A percentile compares a stretch with the other conserved stretches of the same genome.
These are phyloP conservation scores for Archocentrus centrarchus DNA, from an alignment of 2,113 vertebrate species.

Conservation along the genomic window DNA sequence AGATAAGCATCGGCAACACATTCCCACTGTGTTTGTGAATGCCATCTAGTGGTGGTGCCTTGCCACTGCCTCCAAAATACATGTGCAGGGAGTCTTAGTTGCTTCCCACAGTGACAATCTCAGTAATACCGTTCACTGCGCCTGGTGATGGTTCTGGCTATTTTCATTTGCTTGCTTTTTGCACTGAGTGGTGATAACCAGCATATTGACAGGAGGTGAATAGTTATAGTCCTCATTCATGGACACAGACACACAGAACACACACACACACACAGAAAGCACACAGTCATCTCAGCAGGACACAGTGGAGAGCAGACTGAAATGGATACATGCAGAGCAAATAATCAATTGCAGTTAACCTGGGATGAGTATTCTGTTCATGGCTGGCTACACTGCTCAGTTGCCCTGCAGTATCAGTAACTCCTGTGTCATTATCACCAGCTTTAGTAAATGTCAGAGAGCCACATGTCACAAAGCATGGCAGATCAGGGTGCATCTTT, in stretches of 20 bases:
- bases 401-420: slow-evolving; percentile 53
- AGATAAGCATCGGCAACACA: slow-evolving; percentile 59
- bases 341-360: slow-evolving; percentile 78
- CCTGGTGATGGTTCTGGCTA: slow-evolving; percentile 32
- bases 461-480: slow-evolving; percentile 40
- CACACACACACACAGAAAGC: background rate
- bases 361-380: slow-evolving; percentile 69
- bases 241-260: slow-evolving; percentile 1
- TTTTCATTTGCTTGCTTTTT: slow-evolving; percentile 50
- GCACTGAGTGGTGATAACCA: slow-evolving; percentile 39
- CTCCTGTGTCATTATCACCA: slow-evolving; percentile 44
- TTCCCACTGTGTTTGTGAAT: slow-evolving; percentile 54
- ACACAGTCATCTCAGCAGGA: slow-evolving; percentile 8
- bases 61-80: slow-evolving; percentile 28
- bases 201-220: slow-evolving; percentile 45
- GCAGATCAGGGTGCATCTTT: slow-evolving; percentile 22
- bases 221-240: slow-evolving; percentile 15
- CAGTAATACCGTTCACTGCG: slow-evolving; percentile 27
- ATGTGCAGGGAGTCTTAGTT: slow-evolving; percentile 4
- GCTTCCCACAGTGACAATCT: slow-evolving; percentile 26
- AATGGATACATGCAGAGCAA: slow-evolving; percentile 58
- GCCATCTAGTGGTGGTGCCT: slow-evolving; percentile 75
- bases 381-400: slow-evolving; percentile 45
- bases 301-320: slow-evolving; percentile 40
- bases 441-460: slow-evolving; percentile 71